These are phyloP conservation scores for Dendroctonus ponderosae DNA, from an alignment of 1,140 invertebrate genomes.

Conservation along the genomic window DNA sequence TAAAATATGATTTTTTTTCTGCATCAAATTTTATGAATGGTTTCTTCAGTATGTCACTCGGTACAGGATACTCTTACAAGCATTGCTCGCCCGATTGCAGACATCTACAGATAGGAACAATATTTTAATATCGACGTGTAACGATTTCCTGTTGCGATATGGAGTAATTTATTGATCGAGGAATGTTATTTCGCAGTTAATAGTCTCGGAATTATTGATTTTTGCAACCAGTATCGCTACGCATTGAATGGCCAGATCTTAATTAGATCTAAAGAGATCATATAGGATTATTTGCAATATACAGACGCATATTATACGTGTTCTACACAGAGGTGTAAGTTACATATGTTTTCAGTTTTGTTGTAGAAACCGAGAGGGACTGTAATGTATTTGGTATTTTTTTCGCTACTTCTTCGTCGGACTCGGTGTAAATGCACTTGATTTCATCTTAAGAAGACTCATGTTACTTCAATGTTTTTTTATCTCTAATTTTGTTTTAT, in stretches of 20 bases:
- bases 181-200: conserved; percentile 31
- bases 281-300: conserved; percentile 12
- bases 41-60: not conserved
- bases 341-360: too few species aligned
- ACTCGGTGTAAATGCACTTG: too few species aligned
- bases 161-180: conserved; percentile 28
- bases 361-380: too few species aligned
- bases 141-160: conserved; percentile 34
- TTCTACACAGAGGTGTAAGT: too few species aligned
- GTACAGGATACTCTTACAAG: not conserved
- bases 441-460: too few species aligned
- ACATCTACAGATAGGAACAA: conserved; percentile 13
- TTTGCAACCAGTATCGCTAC: conserved; percentile 24
- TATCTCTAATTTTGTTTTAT: too few species aligned
- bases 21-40: too few species aligned
- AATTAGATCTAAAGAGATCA: conserved; percentile 30
- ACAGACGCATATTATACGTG: too few species aligned
- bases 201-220: conserved; percentile 32
- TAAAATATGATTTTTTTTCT: too few species aligned
- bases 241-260: conserved; percentile 30
- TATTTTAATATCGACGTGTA: conserved; percentile 24
- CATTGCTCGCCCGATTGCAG: not conserved
- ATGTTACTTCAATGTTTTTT: too few species aligned
- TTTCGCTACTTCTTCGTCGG: too few species aligned
- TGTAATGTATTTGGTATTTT: too few species aligned